These are phyloP conservation scores for Malurus cyaneus DNA, from an alignment of 2,113 vertebrate species.

Conservation along the genomic window DNA sequence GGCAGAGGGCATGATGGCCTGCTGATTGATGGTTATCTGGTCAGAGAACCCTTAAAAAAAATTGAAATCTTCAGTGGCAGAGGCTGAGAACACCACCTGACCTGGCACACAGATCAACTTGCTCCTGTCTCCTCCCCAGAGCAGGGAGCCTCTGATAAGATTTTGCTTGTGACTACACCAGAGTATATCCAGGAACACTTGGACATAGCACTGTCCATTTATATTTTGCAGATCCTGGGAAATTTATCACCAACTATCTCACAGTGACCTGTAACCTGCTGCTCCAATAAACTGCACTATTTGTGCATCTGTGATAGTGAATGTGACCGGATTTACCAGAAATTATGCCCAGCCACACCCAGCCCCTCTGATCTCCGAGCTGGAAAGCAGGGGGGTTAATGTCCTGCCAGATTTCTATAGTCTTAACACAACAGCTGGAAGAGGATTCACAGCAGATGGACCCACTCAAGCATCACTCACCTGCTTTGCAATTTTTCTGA, in stretches of 20 bases:
- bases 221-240: background rate
- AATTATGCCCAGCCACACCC: background rate
- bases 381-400: background rate
- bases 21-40: background rate
- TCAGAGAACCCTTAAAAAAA: background rate
- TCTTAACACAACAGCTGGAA: background rate
- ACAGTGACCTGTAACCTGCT: background rate
- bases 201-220: background rate
- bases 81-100: background rate
- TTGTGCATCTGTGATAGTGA: background rate
- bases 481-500: background rate
- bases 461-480: background rate
- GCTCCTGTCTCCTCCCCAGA: background rate
- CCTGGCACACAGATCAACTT: background rate
- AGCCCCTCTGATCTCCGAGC: background rate
- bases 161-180: background rate
- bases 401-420: background rate
- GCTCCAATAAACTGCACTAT: background rate
- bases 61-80: background rate
- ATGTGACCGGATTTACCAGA: background rate
- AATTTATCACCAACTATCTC: background rate
- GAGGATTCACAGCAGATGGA: background rate
- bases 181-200: background rate
- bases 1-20: too few relatives aligned
- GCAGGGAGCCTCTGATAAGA: background rate